Evolutionary conservation across 2,113 vertebrate species (phyloP).

Genomic region (Xenotilapia flavipinnis): DNA sequence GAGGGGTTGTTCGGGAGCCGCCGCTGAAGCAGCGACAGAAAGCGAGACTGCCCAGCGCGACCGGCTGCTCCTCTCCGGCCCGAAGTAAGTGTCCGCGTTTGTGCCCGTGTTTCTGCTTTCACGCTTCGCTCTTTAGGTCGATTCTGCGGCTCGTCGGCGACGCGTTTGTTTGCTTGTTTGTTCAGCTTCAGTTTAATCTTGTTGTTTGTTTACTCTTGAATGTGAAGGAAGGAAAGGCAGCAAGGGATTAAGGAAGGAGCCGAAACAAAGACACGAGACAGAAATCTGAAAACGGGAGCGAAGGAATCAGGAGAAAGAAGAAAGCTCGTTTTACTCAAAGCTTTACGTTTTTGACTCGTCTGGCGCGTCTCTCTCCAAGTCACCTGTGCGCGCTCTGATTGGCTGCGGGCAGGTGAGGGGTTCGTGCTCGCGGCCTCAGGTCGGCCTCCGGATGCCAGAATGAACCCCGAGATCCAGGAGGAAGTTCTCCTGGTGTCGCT

Average conservation of each 20-base stretch:
- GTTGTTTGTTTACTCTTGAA: not conserved
- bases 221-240: not conserved
- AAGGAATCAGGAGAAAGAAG: not conserved
- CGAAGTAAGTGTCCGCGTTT: constrained; percentile 16
- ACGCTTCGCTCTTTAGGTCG: rapidly evolving
- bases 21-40: constrained; percentile 21
- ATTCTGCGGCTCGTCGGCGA: not conserved
- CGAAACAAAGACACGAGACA: not conserved
- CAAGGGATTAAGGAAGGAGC: not conserved
- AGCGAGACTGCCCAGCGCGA: constrained; percentile 6
- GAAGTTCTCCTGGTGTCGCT: constrained; percentile 56
- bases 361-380: not conserved
- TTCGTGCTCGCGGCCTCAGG: not conserved
- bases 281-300: not conserved
- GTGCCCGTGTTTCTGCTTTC: too few species aligned
- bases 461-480: constrained; percentile 43
- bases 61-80: constrained; percentile 24
- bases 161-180: not conserved
- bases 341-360: not conserved
- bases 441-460: constrained; percentile 1
- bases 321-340: not conserved
- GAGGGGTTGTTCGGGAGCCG: not conserved
- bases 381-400: not conserved
- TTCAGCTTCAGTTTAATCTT: not conserved
- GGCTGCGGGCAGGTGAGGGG: not conserved